phyloP scores from a whole-genome alignment of 2,797 vertebrate genomes.

The Urophycis tenuis region DNA sequence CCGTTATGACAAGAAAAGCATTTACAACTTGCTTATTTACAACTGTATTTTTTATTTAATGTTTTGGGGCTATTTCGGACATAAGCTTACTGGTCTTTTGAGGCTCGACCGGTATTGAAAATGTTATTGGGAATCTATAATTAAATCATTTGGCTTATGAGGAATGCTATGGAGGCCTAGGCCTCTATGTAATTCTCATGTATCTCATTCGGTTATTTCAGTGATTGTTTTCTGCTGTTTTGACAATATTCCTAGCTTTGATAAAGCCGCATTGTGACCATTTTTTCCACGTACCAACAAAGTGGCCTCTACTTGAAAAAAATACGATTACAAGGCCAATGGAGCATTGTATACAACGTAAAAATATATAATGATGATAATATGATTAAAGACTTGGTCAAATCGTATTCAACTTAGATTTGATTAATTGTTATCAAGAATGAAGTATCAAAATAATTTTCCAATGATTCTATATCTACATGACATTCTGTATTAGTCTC shows the following conservation, averaged over 20 bases:
- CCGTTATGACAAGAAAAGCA: constrained; percentile 48
- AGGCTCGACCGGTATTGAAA: background rate
- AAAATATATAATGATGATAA: too few species aligned
- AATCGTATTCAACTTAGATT: too few species aligned
- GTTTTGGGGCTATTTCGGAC: background rate
- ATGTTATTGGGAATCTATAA: background rate
- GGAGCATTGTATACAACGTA: background rate
- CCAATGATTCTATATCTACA: background rate
- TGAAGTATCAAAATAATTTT: background rate
- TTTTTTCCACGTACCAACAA: background rate
- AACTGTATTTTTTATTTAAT: background rate
- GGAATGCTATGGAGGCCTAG: background rate
- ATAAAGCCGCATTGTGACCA: background rate
- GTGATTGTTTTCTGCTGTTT: background rate
- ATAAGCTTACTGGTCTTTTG: background rate
- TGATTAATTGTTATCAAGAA: background rate
- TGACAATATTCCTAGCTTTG: background rate
- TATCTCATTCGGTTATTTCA: background rate
- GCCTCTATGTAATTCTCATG: background rate
- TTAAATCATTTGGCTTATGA: background rate
- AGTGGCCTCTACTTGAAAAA: background rate
- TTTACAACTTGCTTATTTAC: constrained; percentile 34
- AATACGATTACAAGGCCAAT: background rate
- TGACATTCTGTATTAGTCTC: background rate
- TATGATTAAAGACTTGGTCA: too few species aligned